Conservation (phyloP, 1,140 invertebrate species). For the Drosophila orena region DNA sequence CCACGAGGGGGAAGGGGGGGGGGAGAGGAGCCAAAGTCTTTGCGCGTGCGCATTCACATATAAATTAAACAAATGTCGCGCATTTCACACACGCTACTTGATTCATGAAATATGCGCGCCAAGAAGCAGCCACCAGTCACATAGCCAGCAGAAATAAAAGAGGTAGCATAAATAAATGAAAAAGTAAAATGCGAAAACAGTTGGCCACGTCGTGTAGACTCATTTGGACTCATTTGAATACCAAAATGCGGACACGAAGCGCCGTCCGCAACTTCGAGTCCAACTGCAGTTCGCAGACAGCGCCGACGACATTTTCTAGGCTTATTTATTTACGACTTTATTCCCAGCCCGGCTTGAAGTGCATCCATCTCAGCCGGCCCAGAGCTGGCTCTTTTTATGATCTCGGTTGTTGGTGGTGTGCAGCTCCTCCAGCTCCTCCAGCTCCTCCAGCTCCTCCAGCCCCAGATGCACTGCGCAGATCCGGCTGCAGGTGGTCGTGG, state of each 20-base stretch:
- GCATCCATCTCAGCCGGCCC: slow-evolving; percentile 35
- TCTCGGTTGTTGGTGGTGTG: background rate
- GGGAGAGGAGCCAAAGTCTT: slow-evolving; percentile 4
- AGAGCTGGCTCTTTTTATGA: slow-evolving; percentile 29
- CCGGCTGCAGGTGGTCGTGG: slow-evolving; percentile 39
- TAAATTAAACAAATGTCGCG: slow-evolving; percentile 79
- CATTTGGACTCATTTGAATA: slow-evolving; percentile 78
- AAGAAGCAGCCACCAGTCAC: slow-evolving; percentile 60
- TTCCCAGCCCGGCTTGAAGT: slow-evolving; percentile 34
- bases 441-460: slow-evolving; percentile 23
- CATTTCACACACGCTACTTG: slow-evolving; percentile 75
- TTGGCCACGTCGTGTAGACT: slow-evolving; percentile 60
- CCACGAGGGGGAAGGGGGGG: background rate
- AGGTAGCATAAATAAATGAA: slow-evolving; percentile 44
- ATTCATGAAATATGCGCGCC: slow-evolving; percentile 75
- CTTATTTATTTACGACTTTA: slow-evolving; percentile 71
- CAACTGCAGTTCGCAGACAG: slow-evolving; percentile 28
- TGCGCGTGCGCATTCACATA: slow-evolving; percentile 81
- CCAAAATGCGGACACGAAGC: slow-evolving; percentile 66
- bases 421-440: slow-evolving; percentile 5
- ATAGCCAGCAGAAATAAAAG: slow-evolving; percentile 23
- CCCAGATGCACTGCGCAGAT: slow-evolving; percentile 19
- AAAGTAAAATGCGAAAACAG: slow-evolving; percentile 34
- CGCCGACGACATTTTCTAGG: slow-evolving; percentile 57
- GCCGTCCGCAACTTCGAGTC: slow-evolving; percentile 43